Conservation (phyloP, 2,888 invertebrate genomes). For the Polyommatus iphigenia region DNA sequence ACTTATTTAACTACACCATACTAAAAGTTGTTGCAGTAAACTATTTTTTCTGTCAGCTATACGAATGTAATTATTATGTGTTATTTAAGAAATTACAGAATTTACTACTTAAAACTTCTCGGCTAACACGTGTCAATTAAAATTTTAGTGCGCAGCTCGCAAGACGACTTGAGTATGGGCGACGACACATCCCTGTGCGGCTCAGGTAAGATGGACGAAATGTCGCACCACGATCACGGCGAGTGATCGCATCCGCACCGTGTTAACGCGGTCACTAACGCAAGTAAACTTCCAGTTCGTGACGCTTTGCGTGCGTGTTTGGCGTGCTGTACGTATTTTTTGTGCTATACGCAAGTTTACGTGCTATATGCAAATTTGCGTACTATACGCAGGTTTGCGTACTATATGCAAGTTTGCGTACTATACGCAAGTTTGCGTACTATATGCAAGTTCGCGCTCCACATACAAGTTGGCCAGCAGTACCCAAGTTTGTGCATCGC, state of each 20-base stretch:
- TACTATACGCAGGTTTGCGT: neutral
- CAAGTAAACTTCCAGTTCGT: neutral
- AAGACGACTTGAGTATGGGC: constrained; percentile 88
- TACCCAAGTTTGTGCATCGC: neutral
- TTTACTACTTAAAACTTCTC: too few relatives aligned
- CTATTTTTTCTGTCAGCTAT: too few relatives aligned
- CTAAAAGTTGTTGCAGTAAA: too few relatives aligned
- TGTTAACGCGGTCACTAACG: neutral
- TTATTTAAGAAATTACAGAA: too few relatives aligned
- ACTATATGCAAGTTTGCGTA: neutral
- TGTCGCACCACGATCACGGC: constrained; percentile 60
- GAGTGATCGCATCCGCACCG: constrained; percentile 48
- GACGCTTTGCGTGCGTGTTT: neutral
- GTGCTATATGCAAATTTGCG: neutral
- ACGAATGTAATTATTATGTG: too few relatives aligned
- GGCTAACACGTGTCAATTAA: neutral
- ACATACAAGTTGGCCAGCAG: neutral
- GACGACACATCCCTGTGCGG: constrained; percentile 87
- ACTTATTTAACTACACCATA: too few relatives aligned
- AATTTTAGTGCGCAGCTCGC: constrained; percentile 84
- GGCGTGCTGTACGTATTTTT: neutral
- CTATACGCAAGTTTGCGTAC: neutral
- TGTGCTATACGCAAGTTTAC: neutral
- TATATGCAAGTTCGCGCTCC: neutral
- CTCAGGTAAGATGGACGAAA: constrained; percentile 80